A percentile compares a stretch with the other conserved stretches of the same genome.
Evolutionary conservation across 2,113 vertebrate genomes (phyloP).

Genomic region (Vidua macroura): DNA sequence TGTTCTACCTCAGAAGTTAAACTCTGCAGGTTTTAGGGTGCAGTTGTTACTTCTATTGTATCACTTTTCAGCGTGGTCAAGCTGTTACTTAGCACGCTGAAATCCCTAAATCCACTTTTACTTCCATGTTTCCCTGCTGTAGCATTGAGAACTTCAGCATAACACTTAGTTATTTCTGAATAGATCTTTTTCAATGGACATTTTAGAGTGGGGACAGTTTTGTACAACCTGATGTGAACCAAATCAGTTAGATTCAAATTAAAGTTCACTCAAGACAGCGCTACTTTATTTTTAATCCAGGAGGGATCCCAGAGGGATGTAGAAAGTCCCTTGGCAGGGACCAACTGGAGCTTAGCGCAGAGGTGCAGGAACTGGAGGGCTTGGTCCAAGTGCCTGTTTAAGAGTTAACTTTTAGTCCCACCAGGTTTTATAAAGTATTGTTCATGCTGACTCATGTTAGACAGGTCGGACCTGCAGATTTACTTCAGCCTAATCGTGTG

Average conservation of each 20-base stretch:
- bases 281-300: neutral
- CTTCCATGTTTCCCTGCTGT: neutral
- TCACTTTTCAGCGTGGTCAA: neutral
- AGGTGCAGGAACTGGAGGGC: neutral
- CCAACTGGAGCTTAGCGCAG: neutral
- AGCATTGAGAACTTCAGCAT: neutral
- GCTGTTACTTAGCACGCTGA: neutral
- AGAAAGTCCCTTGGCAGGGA: neutral
- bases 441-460: neutral
- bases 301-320: neutral
- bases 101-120: neutral
- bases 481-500: neutral
- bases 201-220: neutral
- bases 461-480: neutral
- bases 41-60: neutral
- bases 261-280: neutral
- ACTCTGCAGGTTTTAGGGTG: neutral
- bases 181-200: neutral
- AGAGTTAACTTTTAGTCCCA: neutral
- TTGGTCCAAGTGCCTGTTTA: neutral
- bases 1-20: neutral
- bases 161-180: neutral
- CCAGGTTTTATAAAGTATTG: no score
- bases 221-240: neutral
- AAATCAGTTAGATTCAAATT: neutral